phyloP scores from a whole-genome alignment of 2,797 vertebrate species.

The Podargus strigoides region DNA sequence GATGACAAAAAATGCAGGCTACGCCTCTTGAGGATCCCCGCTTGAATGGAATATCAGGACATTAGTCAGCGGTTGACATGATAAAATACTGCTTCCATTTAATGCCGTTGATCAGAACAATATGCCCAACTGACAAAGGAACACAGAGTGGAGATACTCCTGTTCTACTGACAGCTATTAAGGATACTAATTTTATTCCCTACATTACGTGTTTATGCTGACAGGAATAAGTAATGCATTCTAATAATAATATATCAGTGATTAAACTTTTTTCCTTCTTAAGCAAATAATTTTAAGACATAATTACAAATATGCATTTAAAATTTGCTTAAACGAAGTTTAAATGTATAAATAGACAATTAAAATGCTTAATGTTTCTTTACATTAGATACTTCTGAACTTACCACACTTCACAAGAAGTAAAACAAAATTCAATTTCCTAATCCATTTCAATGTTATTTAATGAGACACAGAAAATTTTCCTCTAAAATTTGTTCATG shows the following conservation, averaged over 20 bases:
- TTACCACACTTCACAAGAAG: not conserved
- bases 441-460: not conserved
- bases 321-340: not conserved
- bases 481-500: not conserved
- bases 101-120: not conserved
- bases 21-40: not conserved
- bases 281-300: not conserved
- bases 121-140: not conserved
- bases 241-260: not conserved
- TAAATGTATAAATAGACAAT: not conserved
- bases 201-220: not conserved
- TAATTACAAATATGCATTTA: not conserved
- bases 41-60: not conserved
- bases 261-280: not conserved
- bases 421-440: not conserved
- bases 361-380: not conserved
- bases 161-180: not conserved
- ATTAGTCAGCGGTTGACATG: not conserved
- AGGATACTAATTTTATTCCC: not conserved
- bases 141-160: not conserved
- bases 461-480: not conserved
- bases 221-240: not conserved
- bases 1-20: not conserved
- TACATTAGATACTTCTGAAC: not conserved
- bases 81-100: not conserved